These are phyloP conservation scores for Cladorhizidae sp. DNA, from an alignment of 37 sponge, comb jelly and placozoan species.

Conservation along the genomic window DNA sequence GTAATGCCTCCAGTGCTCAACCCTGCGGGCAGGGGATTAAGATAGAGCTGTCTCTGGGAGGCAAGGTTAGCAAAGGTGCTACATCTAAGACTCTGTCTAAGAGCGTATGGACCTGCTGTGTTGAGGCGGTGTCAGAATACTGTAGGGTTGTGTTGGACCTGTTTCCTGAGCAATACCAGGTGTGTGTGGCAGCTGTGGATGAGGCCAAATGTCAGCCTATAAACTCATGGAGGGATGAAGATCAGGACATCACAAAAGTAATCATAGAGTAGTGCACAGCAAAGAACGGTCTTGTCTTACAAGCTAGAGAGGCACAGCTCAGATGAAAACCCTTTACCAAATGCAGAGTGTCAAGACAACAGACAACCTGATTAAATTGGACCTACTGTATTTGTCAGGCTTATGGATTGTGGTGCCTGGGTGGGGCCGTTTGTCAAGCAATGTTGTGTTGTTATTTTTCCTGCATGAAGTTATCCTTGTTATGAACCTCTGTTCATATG, in stretches of 20 bases:
- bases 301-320: neutral
- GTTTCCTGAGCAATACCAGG: conserved; percentile 75
- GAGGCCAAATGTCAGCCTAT: conserved; percentile 64
- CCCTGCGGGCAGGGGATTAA: conserved; percentile 30
- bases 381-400: no score
- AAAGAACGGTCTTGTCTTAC: neutral
- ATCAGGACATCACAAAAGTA: conserved; percentile 74
- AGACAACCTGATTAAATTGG: no score
- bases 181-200: conserved; percentile 76
- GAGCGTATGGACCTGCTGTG: conserved; percentile 80
- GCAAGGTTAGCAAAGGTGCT: neutral
- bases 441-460: no score
- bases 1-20: conserved; percentile 31
- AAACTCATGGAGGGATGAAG: conserved; percentile 88
- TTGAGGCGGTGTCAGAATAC: conserved; percentile 83
- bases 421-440: no score
- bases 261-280: neutral
- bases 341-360: neutral
- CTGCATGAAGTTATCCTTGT: no score
- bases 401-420: no score
- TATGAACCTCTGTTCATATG: no score
- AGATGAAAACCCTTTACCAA: neutral
- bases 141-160: conserved; percentile 83
- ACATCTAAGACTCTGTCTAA: conserved; percentile 31
- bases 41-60: conserved; percentile 36